Conservation (phyloP, 2,888 invertebrate species). For the Pyrrhosoma nymphula region DNA sequence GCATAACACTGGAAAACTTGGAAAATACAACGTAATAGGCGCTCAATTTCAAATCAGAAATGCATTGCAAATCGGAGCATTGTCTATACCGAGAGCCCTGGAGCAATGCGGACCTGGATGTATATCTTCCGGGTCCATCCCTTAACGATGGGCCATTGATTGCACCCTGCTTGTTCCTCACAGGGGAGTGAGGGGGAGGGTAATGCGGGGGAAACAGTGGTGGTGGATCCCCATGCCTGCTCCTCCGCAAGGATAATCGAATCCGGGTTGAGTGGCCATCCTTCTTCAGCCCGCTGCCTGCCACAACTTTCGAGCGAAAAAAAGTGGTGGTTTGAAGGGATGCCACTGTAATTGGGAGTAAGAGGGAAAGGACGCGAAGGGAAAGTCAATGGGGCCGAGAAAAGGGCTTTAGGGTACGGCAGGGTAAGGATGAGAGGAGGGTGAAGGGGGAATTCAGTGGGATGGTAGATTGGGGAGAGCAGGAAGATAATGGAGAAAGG, state of each 20-base stretch:
- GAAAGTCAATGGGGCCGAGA: background rate
- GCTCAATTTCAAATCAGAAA: too few relatives aligned
- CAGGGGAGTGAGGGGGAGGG: too few relatives aligned
- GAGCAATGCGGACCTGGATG: too few relatives aligned
- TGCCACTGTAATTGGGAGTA: background rate
- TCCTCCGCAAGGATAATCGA: background rate
- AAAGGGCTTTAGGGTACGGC: background rate
- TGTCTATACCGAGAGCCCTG: too few relatives aligned
- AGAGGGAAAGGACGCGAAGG: background rate
- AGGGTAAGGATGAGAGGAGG: background rate
- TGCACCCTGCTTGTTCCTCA: too few relatives aligned
- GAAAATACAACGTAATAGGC: too few relatives aligned
- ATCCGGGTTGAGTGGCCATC: conserved; percentile 10
- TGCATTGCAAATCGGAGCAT: too few relatives aligned
- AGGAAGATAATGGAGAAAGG: background rate
- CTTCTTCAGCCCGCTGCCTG: background rate
- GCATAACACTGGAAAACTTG: too few relatives aligned
- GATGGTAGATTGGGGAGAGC: background rate
- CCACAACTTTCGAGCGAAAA: background rate
- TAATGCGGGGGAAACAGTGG: too few relatives aligned
- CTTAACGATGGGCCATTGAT: too few relatives aligned
- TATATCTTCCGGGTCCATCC: too few relatives aligned
- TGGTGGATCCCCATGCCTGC: background rate
- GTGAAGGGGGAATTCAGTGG: background rate
- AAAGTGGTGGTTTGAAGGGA: background rate